phyloP scores from a whole-genome alignment of 2,888 invertebrate genomes.

The Gymnoscelis rufifasciata region DNA sequence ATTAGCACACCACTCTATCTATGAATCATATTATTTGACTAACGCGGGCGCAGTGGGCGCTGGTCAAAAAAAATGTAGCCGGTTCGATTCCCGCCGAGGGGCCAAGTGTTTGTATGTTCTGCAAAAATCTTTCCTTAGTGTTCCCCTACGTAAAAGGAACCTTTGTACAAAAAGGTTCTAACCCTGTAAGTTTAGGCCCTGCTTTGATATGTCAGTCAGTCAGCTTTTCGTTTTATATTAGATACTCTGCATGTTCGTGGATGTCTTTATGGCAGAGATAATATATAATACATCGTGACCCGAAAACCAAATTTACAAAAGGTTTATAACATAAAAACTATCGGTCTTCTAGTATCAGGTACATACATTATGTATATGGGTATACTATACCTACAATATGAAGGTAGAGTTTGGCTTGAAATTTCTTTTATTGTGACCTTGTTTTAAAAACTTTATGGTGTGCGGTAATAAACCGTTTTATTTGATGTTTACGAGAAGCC shows the following conservation, averaged over 20 bases:
- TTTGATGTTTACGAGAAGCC: constrained; percentile 57
- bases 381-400: background rate
- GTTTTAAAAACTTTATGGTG: constrained; percentile 52
- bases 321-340: constrained; percentile 56
- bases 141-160: too few relatives aligned
- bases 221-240: too few relatives aligned
- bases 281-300: constrained; percentile 44
- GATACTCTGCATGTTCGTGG: background rate
- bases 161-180: too few relatives aligned
- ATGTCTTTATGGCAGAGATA: constrained; percentile 4
- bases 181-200: too few relatives aligned
- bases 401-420: constrained; percentile 43
- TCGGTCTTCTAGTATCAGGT: constrained; percentile 42
- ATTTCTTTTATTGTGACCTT: constrained; percentile 54
- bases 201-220: too few relatives aligned
- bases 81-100: too few relatives aligned
- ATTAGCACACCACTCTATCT: too few relatives aligned
- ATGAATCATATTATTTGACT: too few relatives aligned
- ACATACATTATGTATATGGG: constrained; percentile 20
- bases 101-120: too few relatives aligned
- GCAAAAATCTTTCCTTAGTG: too few relatives aligned
- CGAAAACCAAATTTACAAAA: constrained; percentile 51
- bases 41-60: too few relatives aligned
- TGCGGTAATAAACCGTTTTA: constrained; percentile 57
- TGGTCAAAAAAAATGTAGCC: too few relatives aligned